A percentile compares a stretch with the other conserved stretches of the same genome.
Conservation (phyloP, 2,797 vertebrate genomes). For the Sebastes itinus region DNA sequence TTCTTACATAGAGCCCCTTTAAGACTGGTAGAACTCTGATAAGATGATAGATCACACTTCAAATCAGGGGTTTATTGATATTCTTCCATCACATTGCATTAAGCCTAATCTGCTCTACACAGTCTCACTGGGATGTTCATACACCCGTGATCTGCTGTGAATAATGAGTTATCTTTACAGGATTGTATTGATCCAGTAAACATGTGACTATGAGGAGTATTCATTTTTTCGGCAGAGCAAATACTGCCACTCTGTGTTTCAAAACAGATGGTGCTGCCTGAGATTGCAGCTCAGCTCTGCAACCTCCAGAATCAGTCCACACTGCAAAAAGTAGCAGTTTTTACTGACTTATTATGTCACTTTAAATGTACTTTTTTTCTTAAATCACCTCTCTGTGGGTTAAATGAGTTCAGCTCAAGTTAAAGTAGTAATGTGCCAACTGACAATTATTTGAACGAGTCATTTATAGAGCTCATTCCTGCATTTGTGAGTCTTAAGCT, state of each 20-base stretch:
- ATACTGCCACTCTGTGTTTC: slow-evolving; percentile 84
- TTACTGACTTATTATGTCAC: background rate
- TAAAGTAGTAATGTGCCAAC: background rate
- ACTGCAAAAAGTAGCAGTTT: slow-evolving; percentile 10
- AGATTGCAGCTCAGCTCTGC: slow-evolving; percentile 25
- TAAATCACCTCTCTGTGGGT: background rate
- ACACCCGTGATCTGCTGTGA: background rate
- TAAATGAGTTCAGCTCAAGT: background rate
- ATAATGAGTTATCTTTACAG: slow-evolving; percentile 1
- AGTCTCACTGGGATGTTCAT: background rate
- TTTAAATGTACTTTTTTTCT: background rate
- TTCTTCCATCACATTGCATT: background rate
- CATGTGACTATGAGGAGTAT: slow-evolving; percentile 13
- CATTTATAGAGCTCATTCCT: background rate
- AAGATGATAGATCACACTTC: background rate
- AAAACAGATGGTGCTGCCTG: slow-evolving; percentile 70
- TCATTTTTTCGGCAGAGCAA: slow-evolving; percentile 72
- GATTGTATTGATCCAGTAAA: slow-evolving; percentile 54
- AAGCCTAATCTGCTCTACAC: background rate
- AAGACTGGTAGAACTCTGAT: background rate
- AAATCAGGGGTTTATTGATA: background rate
- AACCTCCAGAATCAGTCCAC: slow-evolving; percentile 1
- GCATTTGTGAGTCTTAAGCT: background rate
- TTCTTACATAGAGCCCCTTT: background rate
- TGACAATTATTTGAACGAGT: background rate